These are phyloP conservation scores for Philopotamus ludificatus DNA, from an alignment of 1,140 invertebrate genomes.

Conservation along the genomic window DNA sequence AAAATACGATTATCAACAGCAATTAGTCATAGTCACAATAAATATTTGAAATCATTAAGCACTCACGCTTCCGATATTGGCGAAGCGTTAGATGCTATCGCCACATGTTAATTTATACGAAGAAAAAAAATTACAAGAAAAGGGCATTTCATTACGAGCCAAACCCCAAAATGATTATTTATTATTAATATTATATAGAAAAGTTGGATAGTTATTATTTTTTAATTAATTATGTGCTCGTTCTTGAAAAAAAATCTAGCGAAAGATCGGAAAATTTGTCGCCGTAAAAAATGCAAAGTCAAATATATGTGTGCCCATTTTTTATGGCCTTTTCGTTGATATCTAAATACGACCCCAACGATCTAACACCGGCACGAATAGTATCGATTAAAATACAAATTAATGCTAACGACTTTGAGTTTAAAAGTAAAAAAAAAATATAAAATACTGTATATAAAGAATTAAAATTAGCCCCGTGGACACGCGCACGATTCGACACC, in stretches of 20 bases:
- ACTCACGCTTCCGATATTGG: neutral
- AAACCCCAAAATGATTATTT: no score
- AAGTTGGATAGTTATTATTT: no score
- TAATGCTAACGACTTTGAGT: constrained; percentile 39
- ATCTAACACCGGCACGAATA: constrained; percentile 29
- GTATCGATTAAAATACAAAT: constrained; percentile 39
- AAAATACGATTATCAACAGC: neutral
- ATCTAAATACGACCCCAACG: no score
- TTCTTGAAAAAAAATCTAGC: neutral
- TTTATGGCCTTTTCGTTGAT: no score
- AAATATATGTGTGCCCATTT: neutral
- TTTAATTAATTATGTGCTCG: no score
- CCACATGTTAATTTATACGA: neutral
- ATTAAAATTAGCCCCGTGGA: constrained; percentile 37
- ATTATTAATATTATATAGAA: no score
- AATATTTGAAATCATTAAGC: constrained; percentile 9
- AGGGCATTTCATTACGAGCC: neutral
- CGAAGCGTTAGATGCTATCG: neutral
- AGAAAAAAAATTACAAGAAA: neutral
- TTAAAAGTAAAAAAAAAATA: neutral
- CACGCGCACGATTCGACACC: constrained; percentile 27
- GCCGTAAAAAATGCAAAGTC: neutral
- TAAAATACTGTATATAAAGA: constrained; percentile 3
- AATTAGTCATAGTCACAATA: constrained; percentile 13
- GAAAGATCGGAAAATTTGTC: constrained; percentile 5